Percentiles rank a stretch among this genome's conserved stretches.
Conservation (phyloP, 1,140 invertebrate species). For the Bombus confusus region DNA sequence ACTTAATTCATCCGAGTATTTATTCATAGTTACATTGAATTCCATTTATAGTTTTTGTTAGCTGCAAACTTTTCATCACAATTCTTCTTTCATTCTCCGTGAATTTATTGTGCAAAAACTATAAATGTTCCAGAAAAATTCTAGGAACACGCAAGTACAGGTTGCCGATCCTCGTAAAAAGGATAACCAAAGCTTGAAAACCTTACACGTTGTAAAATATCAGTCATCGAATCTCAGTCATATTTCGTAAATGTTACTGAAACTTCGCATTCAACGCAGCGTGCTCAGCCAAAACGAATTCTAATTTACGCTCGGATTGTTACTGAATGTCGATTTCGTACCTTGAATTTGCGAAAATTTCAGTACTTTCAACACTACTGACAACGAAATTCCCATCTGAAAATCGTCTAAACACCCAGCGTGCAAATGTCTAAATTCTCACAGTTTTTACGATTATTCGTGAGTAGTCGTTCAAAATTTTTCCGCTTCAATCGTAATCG, state of each 20-base stretch:
- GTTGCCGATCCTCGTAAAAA: not conserved
- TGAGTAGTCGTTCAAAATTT: no score
- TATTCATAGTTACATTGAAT: not conserved
- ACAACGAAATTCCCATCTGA: not conserved
- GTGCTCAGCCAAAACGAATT: conserved; percentile 3
- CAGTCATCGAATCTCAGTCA: not conserved
- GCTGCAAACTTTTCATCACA: not conserved
- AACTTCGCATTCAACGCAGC: not conserved
- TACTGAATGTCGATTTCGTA: not conserved
- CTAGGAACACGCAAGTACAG: not conserved
- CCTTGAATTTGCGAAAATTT: not conserved
- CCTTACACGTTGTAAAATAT: conserved; percentile 13
- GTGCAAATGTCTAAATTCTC: not conserved
- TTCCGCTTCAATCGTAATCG: not conserved
- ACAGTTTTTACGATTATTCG: not conserved
- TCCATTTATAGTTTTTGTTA: not conserved
- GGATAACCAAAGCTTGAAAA: not conserved
- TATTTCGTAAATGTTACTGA: not conserved
- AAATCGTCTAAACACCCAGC: not conserved
- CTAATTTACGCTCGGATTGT: conserved; percentile 25
- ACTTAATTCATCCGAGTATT: not conserved
- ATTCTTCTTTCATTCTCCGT: not conserved
- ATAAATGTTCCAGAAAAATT: not conserved
- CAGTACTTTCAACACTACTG: not conserved
- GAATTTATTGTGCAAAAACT: not conserved